Conservation (phyloP, 2,113 vertebrate species). For the Murina feae region DNA sequence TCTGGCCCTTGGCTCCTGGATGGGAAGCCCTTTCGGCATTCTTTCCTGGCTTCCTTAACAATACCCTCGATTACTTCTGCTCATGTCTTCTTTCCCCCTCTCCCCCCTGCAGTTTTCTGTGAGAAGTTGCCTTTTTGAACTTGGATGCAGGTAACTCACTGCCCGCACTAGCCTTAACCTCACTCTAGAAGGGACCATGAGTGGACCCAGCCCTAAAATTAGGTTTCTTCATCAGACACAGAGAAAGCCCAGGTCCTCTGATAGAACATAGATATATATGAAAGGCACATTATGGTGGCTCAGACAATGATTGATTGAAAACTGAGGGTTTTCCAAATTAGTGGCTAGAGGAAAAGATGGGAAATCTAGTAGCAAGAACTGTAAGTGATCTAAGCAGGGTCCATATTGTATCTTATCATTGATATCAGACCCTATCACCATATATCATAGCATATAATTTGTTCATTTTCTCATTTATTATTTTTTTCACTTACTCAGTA, state of each 20-base stretch:
- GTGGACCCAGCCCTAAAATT: background rate
- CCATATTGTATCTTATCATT: background rate
- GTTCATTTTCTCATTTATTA: background rate
- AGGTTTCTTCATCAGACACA: background rate
- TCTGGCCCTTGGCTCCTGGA: background rate
- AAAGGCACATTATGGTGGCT: rapidly evolving
- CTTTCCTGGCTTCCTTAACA: background rate
- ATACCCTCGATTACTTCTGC: background rate
- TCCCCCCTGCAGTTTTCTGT: background rate
- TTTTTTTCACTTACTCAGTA: background rate
- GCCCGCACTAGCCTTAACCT: background rate
- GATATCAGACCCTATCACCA: background rate
- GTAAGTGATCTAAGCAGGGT: background rate
- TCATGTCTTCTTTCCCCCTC: background rate
- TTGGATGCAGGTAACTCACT: background rate
- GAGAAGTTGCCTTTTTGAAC: background rate
- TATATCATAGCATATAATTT: background rate
- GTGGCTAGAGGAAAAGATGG: background rate
- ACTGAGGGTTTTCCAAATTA: background rate
- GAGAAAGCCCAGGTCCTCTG: background rate
- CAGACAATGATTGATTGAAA: background rate
- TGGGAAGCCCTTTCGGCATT: too few relatives aligned
- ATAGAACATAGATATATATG: background rate
- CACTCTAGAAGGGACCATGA: background rate
- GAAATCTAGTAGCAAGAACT: background rate